phyloP scores from a whole-genome alignment of 2,888 invertebrate genomes.

The Sepiola atlantica region DNA sequence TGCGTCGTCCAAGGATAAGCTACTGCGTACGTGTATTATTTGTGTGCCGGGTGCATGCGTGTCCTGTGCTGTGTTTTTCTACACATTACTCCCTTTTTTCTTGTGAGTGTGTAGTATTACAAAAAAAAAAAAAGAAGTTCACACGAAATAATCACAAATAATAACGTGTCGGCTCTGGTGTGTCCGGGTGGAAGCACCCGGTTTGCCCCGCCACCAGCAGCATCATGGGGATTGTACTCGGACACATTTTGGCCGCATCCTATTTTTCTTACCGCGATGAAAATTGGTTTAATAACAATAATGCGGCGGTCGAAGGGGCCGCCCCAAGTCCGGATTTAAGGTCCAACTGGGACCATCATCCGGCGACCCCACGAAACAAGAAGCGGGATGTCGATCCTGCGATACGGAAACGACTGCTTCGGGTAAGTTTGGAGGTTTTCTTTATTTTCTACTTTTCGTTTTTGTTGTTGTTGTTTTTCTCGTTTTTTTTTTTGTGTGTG shows the following conservation, averaged over 20 bases:
- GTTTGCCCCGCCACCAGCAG: background rate
- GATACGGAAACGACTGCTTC: background rate
- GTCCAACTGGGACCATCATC: background rate
- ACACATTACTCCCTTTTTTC: background rate
- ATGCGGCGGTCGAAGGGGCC: background rate
- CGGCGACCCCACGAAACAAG: background rate
- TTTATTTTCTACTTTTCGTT: background rate
- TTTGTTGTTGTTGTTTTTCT: too few relatives aligned
- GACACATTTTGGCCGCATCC: background rate
- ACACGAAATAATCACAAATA: too few relatives aligned
- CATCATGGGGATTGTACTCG: slow-evolving; percentile 15
- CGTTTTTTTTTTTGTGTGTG: too few relatives aligned
- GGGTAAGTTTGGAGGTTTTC: background rate
- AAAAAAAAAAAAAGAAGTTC: background rate
- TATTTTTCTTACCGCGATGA: background rate
- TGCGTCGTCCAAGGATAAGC: too few relatives aligned
- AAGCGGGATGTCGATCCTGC: background rate
- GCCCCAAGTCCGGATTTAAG: background rate
- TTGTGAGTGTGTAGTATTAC: background rate
- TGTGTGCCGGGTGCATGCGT: background rate
- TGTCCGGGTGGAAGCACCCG: background rate
- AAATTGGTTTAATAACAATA: background rate
- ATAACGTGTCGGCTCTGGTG: background rate
- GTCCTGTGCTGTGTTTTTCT: background rate
- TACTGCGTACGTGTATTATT: background rate